These are phyloP conservation scores for Catocala fraxini DNA, from an alignment of 2,888 invertebrate species.

Conservation along the genomic window DNA sequence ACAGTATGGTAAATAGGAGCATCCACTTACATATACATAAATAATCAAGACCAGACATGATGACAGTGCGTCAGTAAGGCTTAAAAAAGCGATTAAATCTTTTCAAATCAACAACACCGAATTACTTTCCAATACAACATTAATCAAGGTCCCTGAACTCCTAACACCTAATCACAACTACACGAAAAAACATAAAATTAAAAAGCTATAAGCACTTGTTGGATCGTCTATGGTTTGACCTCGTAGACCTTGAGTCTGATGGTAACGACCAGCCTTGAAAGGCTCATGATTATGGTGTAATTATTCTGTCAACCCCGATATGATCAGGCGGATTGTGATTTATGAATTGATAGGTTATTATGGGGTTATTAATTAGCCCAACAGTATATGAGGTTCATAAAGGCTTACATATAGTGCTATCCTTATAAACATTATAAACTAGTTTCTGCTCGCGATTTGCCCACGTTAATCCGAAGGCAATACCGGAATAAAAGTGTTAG, in stretches of 20 bases:
- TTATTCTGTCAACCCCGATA: constrained; percentile 33
- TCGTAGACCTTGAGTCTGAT: constrained; percentile 23
- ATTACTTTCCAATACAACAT: not conserved
- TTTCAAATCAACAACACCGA: not conserved
- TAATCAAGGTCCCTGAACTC: constrained; percentile 1
- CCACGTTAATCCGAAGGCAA: no score
- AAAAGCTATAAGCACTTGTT: not conserved
- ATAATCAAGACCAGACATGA: no score
- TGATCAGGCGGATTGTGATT: not conserved
- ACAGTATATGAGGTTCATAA: no score
- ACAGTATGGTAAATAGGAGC: no score
- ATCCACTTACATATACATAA: no score
- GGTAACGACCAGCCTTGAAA: constrained; percentile 30
- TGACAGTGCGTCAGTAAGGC: no score
- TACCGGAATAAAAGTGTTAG: no score
- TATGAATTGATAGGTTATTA: not conserved
- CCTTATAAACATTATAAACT: no score
- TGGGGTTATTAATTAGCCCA: constrained; percentile 2
- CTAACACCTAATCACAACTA: not conserved
- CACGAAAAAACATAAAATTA: constrained; percentile 1
- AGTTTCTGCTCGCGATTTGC: no score
- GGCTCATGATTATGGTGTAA: constrained; percentile 20
- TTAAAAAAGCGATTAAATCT: no score
- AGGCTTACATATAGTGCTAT: no score
- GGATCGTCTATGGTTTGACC: constrained; percentile 5